A percentile compares a stretch with the other conserved stretches of the same genome.
Evolutionary conservation across 2,888 invertebrate species (phyloP).

Genomic region (Rhopalosiphum nymphaeae): DNA sequence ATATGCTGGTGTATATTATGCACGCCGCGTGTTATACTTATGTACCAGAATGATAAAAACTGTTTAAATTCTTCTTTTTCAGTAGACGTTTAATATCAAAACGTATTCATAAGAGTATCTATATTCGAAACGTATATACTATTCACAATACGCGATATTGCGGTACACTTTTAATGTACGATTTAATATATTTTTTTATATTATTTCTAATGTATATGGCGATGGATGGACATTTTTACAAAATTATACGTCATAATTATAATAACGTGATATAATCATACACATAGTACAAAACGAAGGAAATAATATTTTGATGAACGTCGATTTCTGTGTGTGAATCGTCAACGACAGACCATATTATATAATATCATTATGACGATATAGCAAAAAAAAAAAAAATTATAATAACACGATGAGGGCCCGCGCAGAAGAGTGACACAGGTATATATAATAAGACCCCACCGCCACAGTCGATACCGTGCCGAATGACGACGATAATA

Average conservation of each 20-base stretch:
- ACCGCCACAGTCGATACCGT: conserved; percentile 22
- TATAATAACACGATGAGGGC: not conserved
- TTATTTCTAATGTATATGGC: not conserved
- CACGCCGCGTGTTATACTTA: not conserved
- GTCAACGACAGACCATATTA: not conserved
- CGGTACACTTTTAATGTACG: not conserved
- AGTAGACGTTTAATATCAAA: not conserved
- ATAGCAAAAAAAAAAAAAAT: not conserved
- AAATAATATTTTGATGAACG: not conserved
- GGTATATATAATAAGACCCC: not conserved
- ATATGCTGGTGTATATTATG: not conserved
- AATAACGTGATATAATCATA: not conserved
- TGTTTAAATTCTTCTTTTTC: not conserved
- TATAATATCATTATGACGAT: not conserved
- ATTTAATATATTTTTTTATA: not conserved
- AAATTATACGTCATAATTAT: not conserved
- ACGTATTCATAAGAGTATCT: not conserved
- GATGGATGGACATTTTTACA: not conserved
- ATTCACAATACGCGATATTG: not conserved
- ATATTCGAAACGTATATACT: not conserved
- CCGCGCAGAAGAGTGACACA: not conserved
- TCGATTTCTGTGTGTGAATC: not conserved
- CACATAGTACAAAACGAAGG: not conserved
- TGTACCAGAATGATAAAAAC: not conserved
- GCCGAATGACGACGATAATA: conserved; percentile 17